phyloP scores from a whole-genome alignment of 1,140 invertebrate species.

The Magallana gigas region DNA sequence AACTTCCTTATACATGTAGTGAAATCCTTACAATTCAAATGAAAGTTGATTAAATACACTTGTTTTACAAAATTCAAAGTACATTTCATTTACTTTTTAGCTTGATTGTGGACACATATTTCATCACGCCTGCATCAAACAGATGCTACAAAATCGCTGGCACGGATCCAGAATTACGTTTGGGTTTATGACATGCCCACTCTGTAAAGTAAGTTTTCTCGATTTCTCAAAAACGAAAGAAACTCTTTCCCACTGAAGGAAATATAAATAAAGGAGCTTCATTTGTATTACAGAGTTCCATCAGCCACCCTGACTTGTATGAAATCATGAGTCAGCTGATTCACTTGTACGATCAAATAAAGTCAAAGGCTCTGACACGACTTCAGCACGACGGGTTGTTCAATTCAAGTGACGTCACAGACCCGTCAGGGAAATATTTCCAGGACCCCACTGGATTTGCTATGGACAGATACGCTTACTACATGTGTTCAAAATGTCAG shows the following conservation, averaged over 20 bases:
- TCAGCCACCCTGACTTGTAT: constrained; percentile 88
- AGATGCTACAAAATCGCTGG: constrained; percentile 92
- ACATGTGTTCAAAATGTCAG: constrained; percentile 97
- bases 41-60: background rate
- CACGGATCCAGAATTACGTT: constrained; percentile 97
- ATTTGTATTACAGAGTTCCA: constrained; percentile 83
- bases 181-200: constrained; percentile 95
- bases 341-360: constrained; percentile 92
- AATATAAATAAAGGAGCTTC: background rate
- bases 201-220: constrained; percentile 89
- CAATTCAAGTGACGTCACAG: constrained; percentile 85
- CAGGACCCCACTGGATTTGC: constrained; percentile 92
- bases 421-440: constrained; percentile 84
- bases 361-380: constrained; percentile 94
- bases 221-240: no score
- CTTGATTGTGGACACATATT: constrained; percentile 97
- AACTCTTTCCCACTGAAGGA: no score
- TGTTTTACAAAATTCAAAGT: background rate
- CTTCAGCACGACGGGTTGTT: constrained; percentile 96
- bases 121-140: constrained; percentile 94
- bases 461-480: constrained; percentile 98
- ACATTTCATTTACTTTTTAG: constrained; percentile 80
- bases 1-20: no score
- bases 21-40: background rate
- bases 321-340: constrained; percentile 89